These are phyloP conservation scores for Hormaphis cornu DNA, from an alignment of 1,140 invertebrate genomes.

Conservation along the genomic window DNA sequence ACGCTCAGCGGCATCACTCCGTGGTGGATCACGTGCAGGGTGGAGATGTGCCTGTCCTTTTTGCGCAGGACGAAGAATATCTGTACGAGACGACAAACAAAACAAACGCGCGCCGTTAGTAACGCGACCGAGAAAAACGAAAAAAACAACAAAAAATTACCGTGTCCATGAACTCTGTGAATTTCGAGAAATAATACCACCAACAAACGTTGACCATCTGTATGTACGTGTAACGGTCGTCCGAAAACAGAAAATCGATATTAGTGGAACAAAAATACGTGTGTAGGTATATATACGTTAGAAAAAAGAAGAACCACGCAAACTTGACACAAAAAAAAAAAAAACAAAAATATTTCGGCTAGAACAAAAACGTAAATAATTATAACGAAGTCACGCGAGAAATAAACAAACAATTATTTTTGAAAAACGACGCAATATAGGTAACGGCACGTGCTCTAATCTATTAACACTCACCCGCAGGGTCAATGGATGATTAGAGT, in stretches of 20 bases:
- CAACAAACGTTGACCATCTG: constrained; percentile 66
- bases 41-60: constrained; percentile 74
- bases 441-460: too few species aligned
- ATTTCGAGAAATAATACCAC: constrained; percentile 85
- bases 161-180: constrained; percentile 77
- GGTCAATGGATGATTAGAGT: constrained; percentile 77
- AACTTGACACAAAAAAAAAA: constrained; percentile 23
- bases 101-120: too few species aligned
- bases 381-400: constrained; percentile 9
- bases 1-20: constrained; percentile 85
- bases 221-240: too few species aligned
- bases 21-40: constrained; percentile 85
- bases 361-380: constrained; percentile 1
- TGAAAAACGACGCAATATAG: constrained; percentile 22
- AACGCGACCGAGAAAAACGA: too few species aligned
- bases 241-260: constrained; percentile 1
- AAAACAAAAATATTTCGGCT: constrained; percentile 26
- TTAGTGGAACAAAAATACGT: not conserved
- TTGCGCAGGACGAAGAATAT: constrained; percentile 77
- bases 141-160: constrained; percentile 19
- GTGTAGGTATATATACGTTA: too few species aligned
- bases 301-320: constrained; percentile 9
- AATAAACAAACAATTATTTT: constrained; percentile 22
- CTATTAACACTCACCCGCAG: constrained; percentile 85
- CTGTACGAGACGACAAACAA: too few species aligned